A percentile compares a stretch with the other conserved stretches of the same genome.
Evolutionary conservation across 2,113 vertebrate genomes (phyloP).

Genomic region (Chaenogobius annularis): DNA sequence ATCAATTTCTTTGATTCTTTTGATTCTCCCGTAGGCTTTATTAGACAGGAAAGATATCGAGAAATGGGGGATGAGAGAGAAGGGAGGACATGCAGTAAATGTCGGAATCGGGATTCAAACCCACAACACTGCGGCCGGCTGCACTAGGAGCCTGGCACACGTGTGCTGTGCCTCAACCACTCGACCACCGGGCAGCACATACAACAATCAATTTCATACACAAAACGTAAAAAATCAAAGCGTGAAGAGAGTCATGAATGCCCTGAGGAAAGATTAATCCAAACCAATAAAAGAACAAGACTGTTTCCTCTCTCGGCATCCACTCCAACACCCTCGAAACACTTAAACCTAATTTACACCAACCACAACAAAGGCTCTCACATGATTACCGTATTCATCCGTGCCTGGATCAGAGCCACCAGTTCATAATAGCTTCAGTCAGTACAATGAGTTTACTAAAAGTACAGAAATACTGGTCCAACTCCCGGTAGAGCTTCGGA

Average conservation of each 20-base stretch:
- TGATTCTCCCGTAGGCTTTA: too few species aligned
- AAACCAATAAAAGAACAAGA: slow-evolving; percentile 23
- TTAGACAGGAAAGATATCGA: too few species aligned
- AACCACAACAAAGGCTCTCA: slow-evolving; percentile 41
- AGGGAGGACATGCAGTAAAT: too few species aligned
- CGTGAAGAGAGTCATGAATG: slow-evolving; percentile 30
- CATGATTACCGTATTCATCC: slow-evolving; percentile 33
- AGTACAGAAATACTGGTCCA: slow-evolving; percentile 18
- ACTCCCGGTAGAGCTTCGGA: slow-evolving; percentile 17
- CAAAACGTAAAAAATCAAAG: not conserved
- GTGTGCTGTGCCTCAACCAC: too few species aligned
- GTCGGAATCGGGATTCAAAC: too few species aligned
- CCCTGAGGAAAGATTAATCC: slow-evolving; percentile 27
- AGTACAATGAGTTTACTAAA: slow-evolving; percentile 35
- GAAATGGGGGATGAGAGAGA: too few species aligned
- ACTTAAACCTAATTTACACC: slow-evolving; percentile 52
- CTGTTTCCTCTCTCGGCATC: slow-evolving; percentile 22
- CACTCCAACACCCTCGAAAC: slow-evolving; percentile 49
- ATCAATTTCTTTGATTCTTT: too few species aligned
- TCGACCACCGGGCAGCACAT: too few species aligned
- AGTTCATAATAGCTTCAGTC: slow-evolving; percentile 34
- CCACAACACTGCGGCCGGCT: too few species aligned
- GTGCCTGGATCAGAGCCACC: slow-evolving; percentile 37
- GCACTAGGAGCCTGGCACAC: too few species aligned
- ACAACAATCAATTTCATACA: not conserved